Conservation (phyloP, 2,888 invertebrate species). For the Busseola fusca region DNA sequence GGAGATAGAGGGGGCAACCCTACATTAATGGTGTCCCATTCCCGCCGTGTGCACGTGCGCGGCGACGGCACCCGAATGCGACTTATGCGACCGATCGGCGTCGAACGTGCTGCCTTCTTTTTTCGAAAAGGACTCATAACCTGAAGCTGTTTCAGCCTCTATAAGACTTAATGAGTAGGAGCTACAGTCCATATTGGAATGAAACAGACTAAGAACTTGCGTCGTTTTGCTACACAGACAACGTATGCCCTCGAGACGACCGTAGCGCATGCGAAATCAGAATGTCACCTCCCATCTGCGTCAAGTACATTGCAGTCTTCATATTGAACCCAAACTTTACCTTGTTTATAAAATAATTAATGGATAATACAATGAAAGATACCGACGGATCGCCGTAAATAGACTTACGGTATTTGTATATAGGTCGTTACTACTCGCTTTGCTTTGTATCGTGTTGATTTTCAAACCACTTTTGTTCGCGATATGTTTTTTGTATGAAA, state of each 20-base stretch:
- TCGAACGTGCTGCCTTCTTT: slow-evolving; percentile 67
- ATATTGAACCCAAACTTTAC: slow-evolving; percentile 32
- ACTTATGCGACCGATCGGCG: slow-evolving; percentile 81
- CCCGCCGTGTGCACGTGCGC: slow-evolving; percentile 82
- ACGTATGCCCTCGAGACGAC: slow-evolving; percentile 82
- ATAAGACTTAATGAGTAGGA: fast-evolving
- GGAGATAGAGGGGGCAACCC: slow-evolving; percentile 67
- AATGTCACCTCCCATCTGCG: slow-evolving; percentile 61
- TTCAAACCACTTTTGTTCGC: slow-evolving; percentile 82
- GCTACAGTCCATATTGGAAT: slow-evolving; percentile 44
- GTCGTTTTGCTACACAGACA: slow-evolving; percentile 53
- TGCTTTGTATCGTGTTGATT: slow-evolving; percentile 83
- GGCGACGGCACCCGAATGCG: slow-evolving; percentile 83
- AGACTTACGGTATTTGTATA: slow-evolving; percentile 75
- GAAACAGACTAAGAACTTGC: slow-evolving; percentile 34
- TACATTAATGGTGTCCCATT: slow-evolving; percentile 72
- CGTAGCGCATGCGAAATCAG: slow-evolving; percentile 83
- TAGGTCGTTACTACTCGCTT: slow-evolving; percentile 80
- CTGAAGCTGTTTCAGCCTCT: slow-evolving; percentile 31
- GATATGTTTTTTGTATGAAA: slow-evolving; percentile 76
- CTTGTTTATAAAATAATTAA: slow-evolving; percentile 54
- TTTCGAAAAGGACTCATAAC: slow-evolving; percentile 55
- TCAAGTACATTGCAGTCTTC: slow-evolving; percentile 69
- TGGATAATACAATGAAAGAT: slow-evolving; percentile 63
- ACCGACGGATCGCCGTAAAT: slow-evolving; percentile 61